Conservation (phyloP, 2,888 invertebrate species). For the Melieria crassipennis region DNA sequence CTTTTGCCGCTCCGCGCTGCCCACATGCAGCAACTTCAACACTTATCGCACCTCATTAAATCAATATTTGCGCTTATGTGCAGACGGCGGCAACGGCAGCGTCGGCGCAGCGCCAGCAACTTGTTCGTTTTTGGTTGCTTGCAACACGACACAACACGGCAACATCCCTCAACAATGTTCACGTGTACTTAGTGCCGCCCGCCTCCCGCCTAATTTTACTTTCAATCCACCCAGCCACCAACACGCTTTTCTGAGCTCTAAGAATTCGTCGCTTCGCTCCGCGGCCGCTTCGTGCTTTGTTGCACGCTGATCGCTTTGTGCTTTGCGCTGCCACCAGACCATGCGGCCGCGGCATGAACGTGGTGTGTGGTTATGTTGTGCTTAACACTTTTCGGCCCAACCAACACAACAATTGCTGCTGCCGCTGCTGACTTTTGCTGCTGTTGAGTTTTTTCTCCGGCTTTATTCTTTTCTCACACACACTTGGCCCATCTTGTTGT, state of each 20-base stretch:
- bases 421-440: too few species aligned
- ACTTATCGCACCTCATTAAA: constrained; percentile 58
- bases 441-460: too few species aligned
- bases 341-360: constrained; percentile 19
- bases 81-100: neutral
- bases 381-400: constrained; percentile 27
- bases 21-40: neutral
- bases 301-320: constrained; percentile 2
- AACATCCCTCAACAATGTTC: too few species aligned
- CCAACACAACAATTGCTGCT: constrained; percentile 3
- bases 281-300: neutral
- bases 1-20: neutral
- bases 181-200: constrained; percentile 5
- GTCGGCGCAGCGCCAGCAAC: neutral
- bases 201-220: constrained; percentile 13
- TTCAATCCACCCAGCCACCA: neutral
- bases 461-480: too few species aligned
- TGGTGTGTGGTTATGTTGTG: constrained; percentile 40
- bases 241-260: neutral
- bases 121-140: neutral
- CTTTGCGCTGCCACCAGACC: neutral
- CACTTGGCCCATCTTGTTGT: too few species aligned
- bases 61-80: constrained; percentile 56
- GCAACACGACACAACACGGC: too few species aligned
- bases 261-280: neutral